These are phyloP conservation scores for Nasua narica DNA, from an alignment of 2,797 vertebrate species.

Conservation along the genomic window DNA sequence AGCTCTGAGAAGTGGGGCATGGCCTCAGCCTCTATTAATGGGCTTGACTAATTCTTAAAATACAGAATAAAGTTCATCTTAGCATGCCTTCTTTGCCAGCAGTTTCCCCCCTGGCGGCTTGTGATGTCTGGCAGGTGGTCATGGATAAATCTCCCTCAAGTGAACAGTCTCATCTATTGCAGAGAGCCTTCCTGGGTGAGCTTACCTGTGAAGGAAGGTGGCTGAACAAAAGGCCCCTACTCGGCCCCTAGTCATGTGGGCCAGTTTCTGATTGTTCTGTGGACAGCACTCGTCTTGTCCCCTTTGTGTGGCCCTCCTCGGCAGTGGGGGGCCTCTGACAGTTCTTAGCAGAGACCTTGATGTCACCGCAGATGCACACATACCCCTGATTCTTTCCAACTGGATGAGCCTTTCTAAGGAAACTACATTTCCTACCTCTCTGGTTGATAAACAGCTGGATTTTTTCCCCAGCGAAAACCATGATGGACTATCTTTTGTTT, in stretches of 20 bases:
- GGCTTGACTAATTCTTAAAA: background rate
- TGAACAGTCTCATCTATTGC: background rate
- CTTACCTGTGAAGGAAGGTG: background rate
- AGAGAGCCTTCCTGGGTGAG: background rate
- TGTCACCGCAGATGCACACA: background rate
- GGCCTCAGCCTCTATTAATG: background rate
- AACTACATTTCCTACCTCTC: background rate
- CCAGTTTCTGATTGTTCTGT: background rate
- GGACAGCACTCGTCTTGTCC: background rate
- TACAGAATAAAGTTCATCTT: background rate
- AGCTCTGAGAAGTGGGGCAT: background rate
- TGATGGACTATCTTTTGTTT: background rate
- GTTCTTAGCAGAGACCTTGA: background rate
- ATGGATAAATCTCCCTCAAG: background rate
- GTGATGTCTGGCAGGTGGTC: background rate
- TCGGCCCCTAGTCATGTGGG: rapidly evolving
- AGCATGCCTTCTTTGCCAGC: background rate
- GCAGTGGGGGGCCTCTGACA: rapidly evolving
- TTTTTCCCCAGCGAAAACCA: background rate
- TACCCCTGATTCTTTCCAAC: background rate
- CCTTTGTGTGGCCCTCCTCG: too few species aligned
- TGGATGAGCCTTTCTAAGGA: background rate
- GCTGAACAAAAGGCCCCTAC: background rate
- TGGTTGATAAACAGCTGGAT: background rate
- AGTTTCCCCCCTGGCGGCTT: background rate